Evolutionary conservation across 2,797 vertebrate species (phyloP), one percentile per base, ranked within the genome.

Genomic region (Hydrocynus forskahlii): DNA sequence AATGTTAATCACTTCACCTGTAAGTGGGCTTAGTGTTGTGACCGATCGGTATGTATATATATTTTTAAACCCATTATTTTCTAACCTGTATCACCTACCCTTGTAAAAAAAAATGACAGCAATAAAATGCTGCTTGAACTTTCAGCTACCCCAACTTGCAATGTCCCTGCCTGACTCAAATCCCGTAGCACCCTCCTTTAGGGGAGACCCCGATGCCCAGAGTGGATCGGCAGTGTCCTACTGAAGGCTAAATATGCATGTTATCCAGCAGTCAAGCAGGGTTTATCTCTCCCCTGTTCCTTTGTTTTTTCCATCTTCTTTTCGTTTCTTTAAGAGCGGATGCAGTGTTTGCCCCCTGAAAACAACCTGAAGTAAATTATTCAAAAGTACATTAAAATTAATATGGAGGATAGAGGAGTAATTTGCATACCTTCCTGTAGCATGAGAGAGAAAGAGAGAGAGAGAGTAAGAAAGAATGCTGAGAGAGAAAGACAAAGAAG

Each of bases 381-480:
- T 82, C 80, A 84, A 69, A 83, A 73, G 76, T 57, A 72, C 74
- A 79, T 87, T 81, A 80, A 75, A 81, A 85, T 83, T 83, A 88
- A 88, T 78, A 80, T n/a, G 67, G 55, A 67, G 62, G 84, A 54
- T 81, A 57, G 78, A 89, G 35, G 62, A 57, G 73, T 67, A 57
- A 89, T 91, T 88, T 88, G 83, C 87, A 91, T 90, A 83, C 75
- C 78, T 71, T 75, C 87, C 83, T 83, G 76, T 68, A 85, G 87
- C 76, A 66, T 86, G 82, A 84, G 38, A 78, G 81, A 85, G 82
- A 72, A 86, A 86, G 72, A 73, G 78, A 66, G 85, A 73, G 75
- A 50, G 57, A 76, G 76, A 78, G 72, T 63, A 80, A 70, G 45
- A 79, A 76, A 66, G 75, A 63, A 63, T 63, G 55, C n/a, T 54